Conservation (phyloP, 2,888 invertebrate species). For the Tetropium fuscum region DNA sequence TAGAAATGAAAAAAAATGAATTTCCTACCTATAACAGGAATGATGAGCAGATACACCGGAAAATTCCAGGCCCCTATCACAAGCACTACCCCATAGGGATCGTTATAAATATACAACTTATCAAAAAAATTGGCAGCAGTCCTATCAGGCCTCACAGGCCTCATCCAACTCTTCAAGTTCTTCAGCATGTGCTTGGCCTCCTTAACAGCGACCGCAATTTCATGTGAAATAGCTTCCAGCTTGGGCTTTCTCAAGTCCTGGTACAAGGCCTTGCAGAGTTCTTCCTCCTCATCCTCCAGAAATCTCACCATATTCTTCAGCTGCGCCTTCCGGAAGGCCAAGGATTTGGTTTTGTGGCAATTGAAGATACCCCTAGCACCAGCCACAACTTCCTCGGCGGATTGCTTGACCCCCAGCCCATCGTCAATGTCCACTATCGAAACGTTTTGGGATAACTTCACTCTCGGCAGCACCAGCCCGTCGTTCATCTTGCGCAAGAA, state of each 20-base stretch:
- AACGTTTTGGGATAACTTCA: constrained; percentile 26
- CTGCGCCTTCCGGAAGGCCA: constrained; percentile 79
- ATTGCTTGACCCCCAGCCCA: constrained; percentile 18
- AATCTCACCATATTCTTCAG: constrained; percentile 55
- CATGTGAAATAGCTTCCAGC: constrained; percentile 81
- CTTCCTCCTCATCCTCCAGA: constrained; percentile 80
- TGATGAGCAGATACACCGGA: constrained; percentile 84
- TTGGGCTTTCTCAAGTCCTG: constrained; percentile 78
- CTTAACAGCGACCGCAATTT: constrained; percentile 80
- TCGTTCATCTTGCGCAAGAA: constrained; percentile 20
- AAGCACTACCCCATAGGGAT: constrained; percentile 94
- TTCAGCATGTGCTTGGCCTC: constrained; percentile 78
- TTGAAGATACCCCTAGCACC: constrained; percentile 74
- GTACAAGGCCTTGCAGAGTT: constrained; percentile 77
- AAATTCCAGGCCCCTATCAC: constrained; percentile 98
- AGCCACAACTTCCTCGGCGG: constrained; percentile 34
- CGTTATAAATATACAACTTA: constrained; percentile 79
- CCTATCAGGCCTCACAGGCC: constrained; percentile 78
- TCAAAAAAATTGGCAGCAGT: constrained; percentile 79
- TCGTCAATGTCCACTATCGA: constrained; percentile 31
- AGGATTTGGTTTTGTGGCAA: constrained; percentile 81
- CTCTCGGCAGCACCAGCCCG: constrained; percentile 30
- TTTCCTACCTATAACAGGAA: constrained; percentile 72
- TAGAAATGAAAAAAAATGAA: neutral
- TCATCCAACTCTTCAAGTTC: constrained; percentile 82